Percentiles rank a stretch among this genome's conserved stretches.
Conservation (phyloP, 2,113 vertebrate genomes). For the Marmota flaviventris region DNA sequence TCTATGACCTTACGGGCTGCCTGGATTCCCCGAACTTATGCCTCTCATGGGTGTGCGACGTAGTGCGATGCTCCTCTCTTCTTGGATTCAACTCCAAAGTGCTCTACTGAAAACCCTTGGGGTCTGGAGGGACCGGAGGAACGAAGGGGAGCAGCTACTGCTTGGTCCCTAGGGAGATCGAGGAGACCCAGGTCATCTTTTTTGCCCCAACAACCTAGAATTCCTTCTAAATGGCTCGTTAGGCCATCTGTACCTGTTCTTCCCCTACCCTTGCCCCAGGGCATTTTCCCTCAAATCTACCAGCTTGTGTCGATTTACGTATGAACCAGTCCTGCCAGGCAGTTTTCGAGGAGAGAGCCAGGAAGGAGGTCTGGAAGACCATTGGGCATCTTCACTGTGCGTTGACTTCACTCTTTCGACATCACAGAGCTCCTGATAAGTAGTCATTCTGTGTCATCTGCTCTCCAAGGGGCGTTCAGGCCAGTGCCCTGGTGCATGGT, state of each 20-base stretch:
- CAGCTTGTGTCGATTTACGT: background rate
- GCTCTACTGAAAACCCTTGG: background rate
- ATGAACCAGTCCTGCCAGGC: background rate
- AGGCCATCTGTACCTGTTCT: background rate
- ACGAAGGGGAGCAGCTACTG: background rate
- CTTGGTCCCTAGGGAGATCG: background rate
- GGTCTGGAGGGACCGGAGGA: background rate
- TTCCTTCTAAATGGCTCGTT: background rate
- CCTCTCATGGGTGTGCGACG: background rate
- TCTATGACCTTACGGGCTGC: conserved; percentile 38
- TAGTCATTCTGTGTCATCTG: conserved; percentile 9
- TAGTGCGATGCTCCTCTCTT: background rate
- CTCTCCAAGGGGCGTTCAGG: background rate
- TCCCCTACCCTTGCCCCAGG: background rate
- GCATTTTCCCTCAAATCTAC: background rate
- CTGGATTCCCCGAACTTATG: conserved; percentile 17
- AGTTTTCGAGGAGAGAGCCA: background rate
- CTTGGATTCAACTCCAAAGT: conserved; percentile 34
- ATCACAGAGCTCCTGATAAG: background rate
- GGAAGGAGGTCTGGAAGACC: background rate
- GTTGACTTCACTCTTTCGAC: conserved; percentile 57
- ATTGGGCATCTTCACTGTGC: conserved; percentile 7
- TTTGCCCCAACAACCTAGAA: background rate
- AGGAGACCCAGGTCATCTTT: background rate
- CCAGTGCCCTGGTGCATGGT: background rate